Conservation (phyloP, 2,888 invertebrate species). For the Rotaria magnacalcarata region DNA sequence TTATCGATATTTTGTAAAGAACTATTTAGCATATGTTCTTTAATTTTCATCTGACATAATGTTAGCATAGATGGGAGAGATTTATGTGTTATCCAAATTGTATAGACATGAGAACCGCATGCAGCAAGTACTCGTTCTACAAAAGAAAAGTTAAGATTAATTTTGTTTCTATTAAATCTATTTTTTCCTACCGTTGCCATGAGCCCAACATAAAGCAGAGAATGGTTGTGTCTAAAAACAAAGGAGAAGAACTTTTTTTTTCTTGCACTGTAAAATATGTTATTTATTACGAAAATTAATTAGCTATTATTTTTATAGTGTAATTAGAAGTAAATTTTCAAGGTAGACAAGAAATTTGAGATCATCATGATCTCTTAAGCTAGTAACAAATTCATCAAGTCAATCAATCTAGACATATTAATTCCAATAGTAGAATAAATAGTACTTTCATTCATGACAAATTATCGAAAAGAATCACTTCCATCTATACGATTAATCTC, state of each 20-base stretch:
- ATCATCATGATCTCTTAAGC: no score
- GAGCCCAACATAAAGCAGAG: conserved; percentile 27
- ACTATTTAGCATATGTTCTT: conserved; percentile 17
- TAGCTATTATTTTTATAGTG: no score
- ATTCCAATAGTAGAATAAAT: no score
- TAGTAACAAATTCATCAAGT: no score
- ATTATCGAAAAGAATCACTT: no score
- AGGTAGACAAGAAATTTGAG: no score
- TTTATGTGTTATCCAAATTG: conserved; percentile 83
- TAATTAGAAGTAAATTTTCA: no score
- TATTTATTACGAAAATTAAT: background rate
- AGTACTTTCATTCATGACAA: no score
- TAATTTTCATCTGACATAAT: conserved; percentile 32
- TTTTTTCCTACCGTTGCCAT: background rate
- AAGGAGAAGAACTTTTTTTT: background rate
- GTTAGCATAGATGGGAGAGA: conserved; percentile 67
- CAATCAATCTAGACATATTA: no score
- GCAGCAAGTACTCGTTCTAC: conserved; percentile 72
- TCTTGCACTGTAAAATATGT: no score
- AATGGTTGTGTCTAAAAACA: conserved; percentile 6
- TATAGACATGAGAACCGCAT: conserved; percentile 81
- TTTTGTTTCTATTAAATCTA: background rate
- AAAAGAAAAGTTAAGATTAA: background rate
- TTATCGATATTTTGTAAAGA: conserved; percentile 62
- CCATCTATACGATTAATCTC: no score